These are phyloP conservation scores for Clistopyga incitator DNA, from an alignment of 2,888 invertebrate species.

Conservation along the genomic window DNA sequence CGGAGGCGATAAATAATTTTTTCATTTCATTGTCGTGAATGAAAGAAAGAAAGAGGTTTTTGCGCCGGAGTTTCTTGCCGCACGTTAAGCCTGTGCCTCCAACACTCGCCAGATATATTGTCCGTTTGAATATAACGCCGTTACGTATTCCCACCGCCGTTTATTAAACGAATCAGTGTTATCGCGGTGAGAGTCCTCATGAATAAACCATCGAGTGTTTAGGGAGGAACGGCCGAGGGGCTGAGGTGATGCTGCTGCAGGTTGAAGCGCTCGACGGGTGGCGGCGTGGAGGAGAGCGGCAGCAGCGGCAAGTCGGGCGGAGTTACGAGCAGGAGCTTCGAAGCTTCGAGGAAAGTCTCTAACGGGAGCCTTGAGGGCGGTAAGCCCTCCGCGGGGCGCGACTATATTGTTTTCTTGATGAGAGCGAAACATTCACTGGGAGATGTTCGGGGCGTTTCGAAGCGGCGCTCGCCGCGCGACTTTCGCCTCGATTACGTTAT, in stretches of 20 bases:
- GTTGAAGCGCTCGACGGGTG: conserved; percentile 62
- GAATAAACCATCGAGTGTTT: conserved; percentile 84
- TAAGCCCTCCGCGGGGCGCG: conserved; percentile 83
- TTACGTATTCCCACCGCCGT: conserved; percentile 75
- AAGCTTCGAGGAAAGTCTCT: conserved; percentile 70
- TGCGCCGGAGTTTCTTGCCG: conserved; percentile 73
- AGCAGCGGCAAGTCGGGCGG: conserved; percentile 37
- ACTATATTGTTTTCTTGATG: conserved; percentile 84
- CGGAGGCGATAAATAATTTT: conserved; percentile 53
- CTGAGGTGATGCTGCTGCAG: conserved; percentile 19
- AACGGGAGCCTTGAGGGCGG: conserved; percentile 72
- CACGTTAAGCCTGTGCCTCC: conserved; percentile 77
- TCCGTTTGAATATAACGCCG: conserved; percentile 82
- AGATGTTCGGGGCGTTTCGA: conserved; percentile 54
- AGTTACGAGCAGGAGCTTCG: conserved; percentile 52
- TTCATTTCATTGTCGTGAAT: conserved; percentile 48
- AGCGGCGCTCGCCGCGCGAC: neutral
- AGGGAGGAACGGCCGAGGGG: conserved; percentile 67
- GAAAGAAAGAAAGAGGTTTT: conserved; percentile 4
- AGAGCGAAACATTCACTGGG: conserved; percentile 79
- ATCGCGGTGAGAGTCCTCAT: conserved; percentile 83
- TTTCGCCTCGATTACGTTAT: conserved; percentile 54
- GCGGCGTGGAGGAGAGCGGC: conserved; percentile 36
- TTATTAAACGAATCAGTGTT: conserved; percentile 84
- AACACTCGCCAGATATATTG: conserved; percentile 77